These are phyloP conservation scores for Brachymystax lenok DNA, from an alignment of 2,797 vertebrate species.

Conservation along the genomic window DNA sequence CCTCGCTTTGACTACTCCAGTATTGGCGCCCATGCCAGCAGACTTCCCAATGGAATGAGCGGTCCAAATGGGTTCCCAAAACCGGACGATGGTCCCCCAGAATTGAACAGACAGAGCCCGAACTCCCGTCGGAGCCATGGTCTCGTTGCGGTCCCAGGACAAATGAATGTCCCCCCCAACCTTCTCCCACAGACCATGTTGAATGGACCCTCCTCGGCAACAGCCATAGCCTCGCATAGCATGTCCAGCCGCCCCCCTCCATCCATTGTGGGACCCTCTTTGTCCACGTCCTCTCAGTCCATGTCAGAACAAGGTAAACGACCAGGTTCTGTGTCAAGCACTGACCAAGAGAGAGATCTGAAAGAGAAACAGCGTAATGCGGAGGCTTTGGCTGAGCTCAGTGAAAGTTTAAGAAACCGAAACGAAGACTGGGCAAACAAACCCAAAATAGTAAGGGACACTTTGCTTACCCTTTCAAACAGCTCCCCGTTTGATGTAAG, in stretches of 20 bases:
- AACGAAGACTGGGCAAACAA: slow-evolving; percentile 90
- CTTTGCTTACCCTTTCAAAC: slow-evolving; percentile 83
- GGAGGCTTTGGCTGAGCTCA: slow-evolving; percentile 87
- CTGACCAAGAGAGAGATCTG: slow-evolving; percentile 87
- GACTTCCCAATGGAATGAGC: slow-evolving; percentile 84
- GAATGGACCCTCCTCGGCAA: slow-evolving; percentile 79
- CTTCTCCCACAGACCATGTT: slow-evolving; percentile 87
- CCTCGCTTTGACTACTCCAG: slow-evolving; percentile 86
- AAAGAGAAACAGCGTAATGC: slow-evolving; percentile 94
- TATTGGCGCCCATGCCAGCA: slow-evolving; percentile 72
- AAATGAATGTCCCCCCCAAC: slow-evolving; percentile 87
- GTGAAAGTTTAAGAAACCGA: slow-evolving; percentile 89
- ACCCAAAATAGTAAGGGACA: slow-evolving; percentile 88
- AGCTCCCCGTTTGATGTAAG: slow-evolving; percentile 92
- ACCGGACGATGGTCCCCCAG: slow-evolving; percentile 88
- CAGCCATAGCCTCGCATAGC: slow-evolving; percentile 73
- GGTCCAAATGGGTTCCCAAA: slow-evolving; percentile 90
- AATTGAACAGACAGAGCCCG: slow-evolving; percentile 91
- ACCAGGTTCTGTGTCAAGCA: slow-evolving; percentile 87
- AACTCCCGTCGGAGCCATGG: slow-evolving; percentile 80
- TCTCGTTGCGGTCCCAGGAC: slow-evolving; percentile 65
- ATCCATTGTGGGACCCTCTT: slow-evolving; percentile 57
- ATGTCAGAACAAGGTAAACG: slow-evolving; percentile 81
- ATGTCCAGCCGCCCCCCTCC: slow-evolving; percentile 67
- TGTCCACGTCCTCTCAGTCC: slow-evolving; percentile 66